Conservation (phyloP, 2,113 vertebrate species). For the Prionailurus viverrinus region DNA sequence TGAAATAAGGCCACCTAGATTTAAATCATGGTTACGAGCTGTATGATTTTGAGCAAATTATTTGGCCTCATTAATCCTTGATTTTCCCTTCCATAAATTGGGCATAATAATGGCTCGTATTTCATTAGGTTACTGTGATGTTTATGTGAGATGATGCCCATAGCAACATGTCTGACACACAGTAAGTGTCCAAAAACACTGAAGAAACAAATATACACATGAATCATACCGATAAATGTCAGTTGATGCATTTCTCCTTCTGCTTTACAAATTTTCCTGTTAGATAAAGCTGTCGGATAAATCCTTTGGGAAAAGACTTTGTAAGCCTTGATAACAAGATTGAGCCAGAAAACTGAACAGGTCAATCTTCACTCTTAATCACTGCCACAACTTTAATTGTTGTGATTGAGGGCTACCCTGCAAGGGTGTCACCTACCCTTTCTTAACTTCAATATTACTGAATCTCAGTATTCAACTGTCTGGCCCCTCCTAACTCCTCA, state of each 20-base stretch:
- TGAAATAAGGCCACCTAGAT: constrained; percentile 12
- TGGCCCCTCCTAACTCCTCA: neutral
- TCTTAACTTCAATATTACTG: neutral
- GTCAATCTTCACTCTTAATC: neutral
- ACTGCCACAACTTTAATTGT: neutral
- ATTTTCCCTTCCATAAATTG: neutral
- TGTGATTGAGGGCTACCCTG: neutral
- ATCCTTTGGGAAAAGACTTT: neutral
- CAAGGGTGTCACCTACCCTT: neutral
- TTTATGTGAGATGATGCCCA: neutral
- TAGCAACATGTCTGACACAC: neutral
- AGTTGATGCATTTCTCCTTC: neutral
- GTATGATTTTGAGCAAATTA: neutral
- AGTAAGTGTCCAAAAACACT: neutral
- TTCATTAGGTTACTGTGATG: neutral
- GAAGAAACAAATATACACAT: neutral
- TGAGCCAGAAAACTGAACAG: neutral
- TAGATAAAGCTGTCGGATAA: neutral
- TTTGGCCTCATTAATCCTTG: neutral
- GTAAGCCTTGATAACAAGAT: neutral
- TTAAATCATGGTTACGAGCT: neutral
- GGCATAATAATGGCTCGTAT: neutral
- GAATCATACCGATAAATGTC: neutral
- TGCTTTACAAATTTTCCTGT: neutral
- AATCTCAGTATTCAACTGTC: neutral